phyloP scores from a whole-genome alignment of 2,797 vertebrate species.

The Luscinia megarhynchos region DNA sequence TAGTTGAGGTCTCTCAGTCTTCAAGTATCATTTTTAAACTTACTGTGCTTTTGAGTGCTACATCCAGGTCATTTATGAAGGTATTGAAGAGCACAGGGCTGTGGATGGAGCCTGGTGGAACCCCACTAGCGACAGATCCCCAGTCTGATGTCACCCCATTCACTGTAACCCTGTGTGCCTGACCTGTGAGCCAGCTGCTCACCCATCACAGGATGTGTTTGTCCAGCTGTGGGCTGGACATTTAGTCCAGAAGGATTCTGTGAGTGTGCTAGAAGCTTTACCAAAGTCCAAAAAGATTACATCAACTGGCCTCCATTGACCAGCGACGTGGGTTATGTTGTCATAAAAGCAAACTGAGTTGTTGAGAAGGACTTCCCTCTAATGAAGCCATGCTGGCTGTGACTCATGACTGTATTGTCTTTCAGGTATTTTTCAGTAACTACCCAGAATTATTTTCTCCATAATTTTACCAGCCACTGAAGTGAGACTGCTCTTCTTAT shows the following conservation, averaged over 20 bases:
- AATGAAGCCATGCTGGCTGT: neutral
- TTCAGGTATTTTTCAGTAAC: neutral
- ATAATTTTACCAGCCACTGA: neutral
- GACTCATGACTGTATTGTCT: neutral
- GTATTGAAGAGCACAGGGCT: neutral
- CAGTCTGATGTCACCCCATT: neutral
- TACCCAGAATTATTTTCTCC: neutral
- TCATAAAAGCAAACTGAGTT: neutral
- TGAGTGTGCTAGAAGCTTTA: neutral
- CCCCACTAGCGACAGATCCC: accelerated
- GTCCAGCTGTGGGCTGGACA: neutral
- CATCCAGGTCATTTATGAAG: accelerated
- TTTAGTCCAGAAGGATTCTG: neutral
- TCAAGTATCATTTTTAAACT: neutral
- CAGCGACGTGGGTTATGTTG: neutral
- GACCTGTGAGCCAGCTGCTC: neutral
- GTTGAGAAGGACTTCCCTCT: neutral
- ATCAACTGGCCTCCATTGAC: neutral
- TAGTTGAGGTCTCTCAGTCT: neutral
- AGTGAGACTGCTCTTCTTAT: neutral
- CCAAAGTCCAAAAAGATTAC: neutral
- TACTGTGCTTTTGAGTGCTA: neutral
- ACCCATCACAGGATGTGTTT: accelerated
- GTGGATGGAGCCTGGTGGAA: accelerated
- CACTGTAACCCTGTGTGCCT: neutral